Conservation (phyloP, 2,797 vertebrate genomes). For the Gephyroberyx darwinii region DNA sequence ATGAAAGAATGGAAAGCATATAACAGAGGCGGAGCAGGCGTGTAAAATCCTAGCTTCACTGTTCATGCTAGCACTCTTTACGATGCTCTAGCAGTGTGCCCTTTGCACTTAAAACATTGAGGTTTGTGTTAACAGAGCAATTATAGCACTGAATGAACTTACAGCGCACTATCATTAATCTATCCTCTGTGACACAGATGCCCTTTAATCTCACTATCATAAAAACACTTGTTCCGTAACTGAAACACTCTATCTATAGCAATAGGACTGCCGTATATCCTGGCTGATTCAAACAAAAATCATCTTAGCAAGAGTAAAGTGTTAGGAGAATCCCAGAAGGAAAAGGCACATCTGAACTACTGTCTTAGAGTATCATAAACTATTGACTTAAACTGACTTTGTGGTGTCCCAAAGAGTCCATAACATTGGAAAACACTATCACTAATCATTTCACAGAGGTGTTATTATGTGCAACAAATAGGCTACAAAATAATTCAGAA, state of each 20-base stretch:
- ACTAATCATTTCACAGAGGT: slow-evolving; percentile 4
- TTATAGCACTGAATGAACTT: slow-evolving; percentile 62
- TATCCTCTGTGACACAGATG: slow-evolving; percentile 42
- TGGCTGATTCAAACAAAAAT: slow-evolving; percentile 5
- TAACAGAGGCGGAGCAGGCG: slow-evolving; percentile 28
- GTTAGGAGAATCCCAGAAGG: background rate
- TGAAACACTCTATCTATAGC: slow-evolving; percentile 27
- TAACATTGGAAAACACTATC: background rate
- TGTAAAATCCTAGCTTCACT: slow-evolving; percentile 18
- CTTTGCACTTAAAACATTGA: slow-evolving; percentile 74
- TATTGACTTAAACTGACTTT: slow-evolving; percentile 2
- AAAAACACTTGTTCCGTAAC: slow-evolving; percentile 61
- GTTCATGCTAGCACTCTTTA: slow-evolving; percentile 1
- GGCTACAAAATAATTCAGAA: slow-evolving; percentile 18
- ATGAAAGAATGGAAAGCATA: slow-evolving; percentile 38
- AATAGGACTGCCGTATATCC: slow-evolving; percentile 18
- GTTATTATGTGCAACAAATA: slow-evolving; percentile 10
- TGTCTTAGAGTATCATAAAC: background rate
- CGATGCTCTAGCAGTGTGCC: slow-evolving; percentile 49
- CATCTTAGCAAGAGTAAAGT: background rate
- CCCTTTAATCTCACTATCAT: slow-evolving; percentile 69
- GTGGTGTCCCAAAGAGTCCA: background rate
- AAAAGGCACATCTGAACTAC: background rate
- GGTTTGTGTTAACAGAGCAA: slow-evolving; percentile 58
- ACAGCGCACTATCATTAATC: slow-evolving; percentile 54